phyloP scores from a whole-genome alignment of 2,888 invertebrate species.

The Calliphora vomitoria region DNA sequence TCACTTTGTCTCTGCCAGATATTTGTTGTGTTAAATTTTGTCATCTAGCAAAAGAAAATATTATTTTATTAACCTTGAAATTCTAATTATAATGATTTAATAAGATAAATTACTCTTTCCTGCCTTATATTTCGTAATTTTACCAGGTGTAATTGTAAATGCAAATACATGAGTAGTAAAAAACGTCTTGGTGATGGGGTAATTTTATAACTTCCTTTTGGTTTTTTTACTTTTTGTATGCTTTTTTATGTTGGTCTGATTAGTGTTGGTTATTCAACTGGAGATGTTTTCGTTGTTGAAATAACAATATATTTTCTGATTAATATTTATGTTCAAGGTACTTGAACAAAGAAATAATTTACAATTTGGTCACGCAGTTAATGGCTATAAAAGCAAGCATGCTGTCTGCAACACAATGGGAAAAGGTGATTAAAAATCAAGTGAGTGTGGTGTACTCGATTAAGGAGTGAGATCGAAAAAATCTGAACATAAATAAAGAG shows the following conservation, averaged over 20 bases:
- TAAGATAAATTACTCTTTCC: conserved; percentile 14
- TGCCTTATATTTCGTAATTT: not conserved
- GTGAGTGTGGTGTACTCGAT: no score
- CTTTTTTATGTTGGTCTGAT: not conserved
- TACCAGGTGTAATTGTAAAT: no score
- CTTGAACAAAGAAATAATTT: conserved; percentile 12
- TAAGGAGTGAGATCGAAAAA: no score
- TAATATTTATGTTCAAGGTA: conserved; percentile 22
- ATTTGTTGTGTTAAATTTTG: not conserved
- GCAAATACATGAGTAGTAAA: no score
- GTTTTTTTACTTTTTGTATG: not conserved
- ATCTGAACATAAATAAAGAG: no score
- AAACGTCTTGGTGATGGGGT: not conserved
- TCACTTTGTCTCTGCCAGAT: no score
- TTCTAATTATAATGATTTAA: conserved; percentile 13
- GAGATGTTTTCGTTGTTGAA: not conserved
- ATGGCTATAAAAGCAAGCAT: not conserved
- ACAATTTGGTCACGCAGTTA: conserved; percentile 56
- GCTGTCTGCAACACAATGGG: not conserved
- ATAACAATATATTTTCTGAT: conserved; percentile 29
- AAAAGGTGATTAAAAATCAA: no score
- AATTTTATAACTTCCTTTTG: conserved; percentile 35
- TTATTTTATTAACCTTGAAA: not conserved
- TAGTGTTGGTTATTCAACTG: not conserved
- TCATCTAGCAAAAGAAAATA: not conserved